Evolutionary conservation across 2,888 invertebrate genomes (phyloP).

Genomic region (Orthosia gothica): DNA sequence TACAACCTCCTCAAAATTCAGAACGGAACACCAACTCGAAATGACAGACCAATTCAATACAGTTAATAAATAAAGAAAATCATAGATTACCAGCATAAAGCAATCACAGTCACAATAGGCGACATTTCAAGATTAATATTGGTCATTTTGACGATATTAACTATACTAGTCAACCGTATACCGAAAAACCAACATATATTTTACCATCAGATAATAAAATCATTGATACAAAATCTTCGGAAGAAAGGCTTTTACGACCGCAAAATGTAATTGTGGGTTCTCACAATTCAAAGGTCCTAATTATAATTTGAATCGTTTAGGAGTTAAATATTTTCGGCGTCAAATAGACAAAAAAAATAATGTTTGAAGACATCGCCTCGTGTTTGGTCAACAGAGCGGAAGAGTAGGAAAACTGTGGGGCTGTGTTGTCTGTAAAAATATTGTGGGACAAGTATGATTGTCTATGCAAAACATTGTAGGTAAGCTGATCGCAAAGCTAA

Average conservation of each 20-base stretch:
- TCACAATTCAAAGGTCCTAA: slow-evolving; percentile 86
- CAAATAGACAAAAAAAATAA: slow-evolving; percentile 85
- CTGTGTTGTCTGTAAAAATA: slow-evolving; percentile 17
- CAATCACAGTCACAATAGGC: slow-evolving; percentile 83
- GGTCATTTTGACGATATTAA: slow-evolving; percentile 86
- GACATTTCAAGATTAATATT: slow-evolving; percentile 88
- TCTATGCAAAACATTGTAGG: not conserved
- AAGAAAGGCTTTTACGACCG: slow-evolving; percentile 20
- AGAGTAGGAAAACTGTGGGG: slow-evolving; percentile 76
- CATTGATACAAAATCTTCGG: slow-evolving; percentile 30
- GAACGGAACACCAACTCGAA: slow-evolving; percentile 37
- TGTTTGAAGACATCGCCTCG: slow-evolving; percentile 88
- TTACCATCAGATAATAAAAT: slow-evolving; percentile 12
- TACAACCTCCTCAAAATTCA: slow-evolving; percentile 3
- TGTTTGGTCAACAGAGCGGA: slow-evolving; percentile 87
- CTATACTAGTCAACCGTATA: slow-evolving; percentile 75
- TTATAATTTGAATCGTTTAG: slow-evolving; percentile 91
- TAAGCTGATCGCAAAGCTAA: not conserved
- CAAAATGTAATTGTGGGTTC: slow-evolving; percentile 65
- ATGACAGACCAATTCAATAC: slow-evolving; percentile 57
- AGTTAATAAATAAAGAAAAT: slow-evolving; percentile 73
- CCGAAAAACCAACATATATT: slow-evolving; percentile 38
- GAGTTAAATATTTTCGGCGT: slow-evolving; percentile 90
- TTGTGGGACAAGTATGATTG: not conserved
- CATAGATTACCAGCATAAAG: slow-evolving; percentile 74